Evolutionary conservation across 2,797 vertebrate genomes (phyloP).

Genomic region (Eutrigla gurnardus): DNA sequence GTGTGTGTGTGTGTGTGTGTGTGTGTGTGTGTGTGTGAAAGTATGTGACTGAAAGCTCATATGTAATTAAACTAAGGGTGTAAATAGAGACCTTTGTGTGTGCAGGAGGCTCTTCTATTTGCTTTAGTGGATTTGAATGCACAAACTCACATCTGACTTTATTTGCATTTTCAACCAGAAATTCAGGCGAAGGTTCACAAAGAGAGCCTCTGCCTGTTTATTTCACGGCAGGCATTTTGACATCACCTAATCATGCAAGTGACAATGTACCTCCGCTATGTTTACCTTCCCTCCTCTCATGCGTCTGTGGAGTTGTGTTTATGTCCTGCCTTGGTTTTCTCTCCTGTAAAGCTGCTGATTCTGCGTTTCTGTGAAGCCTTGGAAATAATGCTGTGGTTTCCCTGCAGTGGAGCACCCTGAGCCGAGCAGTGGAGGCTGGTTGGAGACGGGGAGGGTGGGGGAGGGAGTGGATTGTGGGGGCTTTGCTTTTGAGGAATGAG

Average conservation of each 20-base stretch:
- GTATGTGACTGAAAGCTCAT: constrained; percentile 1
- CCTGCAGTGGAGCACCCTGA: constrained; percentile 17
- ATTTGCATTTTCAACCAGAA: neutral
- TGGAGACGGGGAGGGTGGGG: neutral
- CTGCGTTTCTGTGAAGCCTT: constrained; percentile 26
- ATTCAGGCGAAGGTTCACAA: neutral
- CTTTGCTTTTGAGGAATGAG: constrained; percentile 64
- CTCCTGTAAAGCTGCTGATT: constrained; percentile 44
- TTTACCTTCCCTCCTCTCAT: neutral
- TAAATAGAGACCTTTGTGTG: neutral
- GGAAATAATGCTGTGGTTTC: constrained; percentile 42
- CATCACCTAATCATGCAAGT: neutral
- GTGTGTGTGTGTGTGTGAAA: constrained; percentile 12
- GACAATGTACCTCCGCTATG: neutral
- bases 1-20: constrained; percentile 15
- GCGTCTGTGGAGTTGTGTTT: constrained; percentile 6
- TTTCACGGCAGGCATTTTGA: neutral
- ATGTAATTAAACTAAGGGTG: constrained; percentile 18
- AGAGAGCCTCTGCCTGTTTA: neutral
- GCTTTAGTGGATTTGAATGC: neutral
- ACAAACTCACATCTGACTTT: neutral
- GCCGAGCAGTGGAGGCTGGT: constrained; percentile 14
- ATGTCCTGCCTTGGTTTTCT: constrained; percentile 25
- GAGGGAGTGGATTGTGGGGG: neutral
- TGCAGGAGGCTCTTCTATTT: neutral